Base-by-base conservation (phyloP, 2,888 invertebrate species). In the Drosophila algonquin region DNA sequence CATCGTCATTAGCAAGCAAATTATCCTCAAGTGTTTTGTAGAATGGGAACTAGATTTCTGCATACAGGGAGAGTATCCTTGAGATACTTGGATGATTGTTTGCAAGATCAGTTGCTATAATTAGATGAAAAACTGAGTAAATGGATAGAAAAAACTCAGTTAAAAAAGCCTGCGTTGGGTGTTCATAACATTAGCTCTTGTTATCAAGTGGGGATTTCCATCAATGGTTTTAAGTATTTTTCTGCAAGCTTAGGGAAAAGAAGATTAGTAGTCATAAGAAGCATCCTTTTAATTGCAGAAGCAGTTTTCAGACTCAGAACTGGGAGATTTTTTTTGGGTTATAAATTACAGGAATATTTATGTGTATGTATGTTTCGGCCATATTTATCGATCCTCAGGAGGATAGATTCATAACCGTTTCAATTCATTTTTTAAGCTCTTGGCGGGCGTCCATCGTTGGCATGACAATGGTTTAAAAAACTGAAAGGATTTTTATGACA, bases 401-500 rank as follows among this genome's bases (percentile, higher is more conserved):
- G n/a, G 14, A 40, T 53, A 30, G 30, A 30, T 35, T 35, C 24
- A 70, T 52, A 60, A 57, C 16, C 14, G 47, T 45, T n/a, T 18
- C 24, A 44, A 59, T 60, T 59, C 51, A 60, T 54, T 65, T 61
- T 75, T 69, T 64, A 75, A 67, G 72, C 74, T 84, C 74, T 54
- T 71, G 63, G 82, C 85, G 52, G 80, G 81, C 58, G 85, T 74
- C 80, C 81, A 69, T 30, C 57, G 82, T 73, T 84, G 80, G 63
- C 77, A 80, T 84, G 81, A 80, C 81, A 82, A 84, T 84, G 57
- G 65, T 45, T 50, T 50, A 56, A 44, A 55, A n/a, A 64, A 63
- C n/a, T 50, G 51, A 62, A 53, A 59, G 80, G 80, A 79, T 74
- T 84, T 74, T 63, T 72, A 71, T 72, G 53, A 52, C 69, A 55